These are phyloP conservation scores for Labrus mixtus DNA, from an alignment of 2,113 vertebrate genomes.

Conservation along the genomic window DNA sequence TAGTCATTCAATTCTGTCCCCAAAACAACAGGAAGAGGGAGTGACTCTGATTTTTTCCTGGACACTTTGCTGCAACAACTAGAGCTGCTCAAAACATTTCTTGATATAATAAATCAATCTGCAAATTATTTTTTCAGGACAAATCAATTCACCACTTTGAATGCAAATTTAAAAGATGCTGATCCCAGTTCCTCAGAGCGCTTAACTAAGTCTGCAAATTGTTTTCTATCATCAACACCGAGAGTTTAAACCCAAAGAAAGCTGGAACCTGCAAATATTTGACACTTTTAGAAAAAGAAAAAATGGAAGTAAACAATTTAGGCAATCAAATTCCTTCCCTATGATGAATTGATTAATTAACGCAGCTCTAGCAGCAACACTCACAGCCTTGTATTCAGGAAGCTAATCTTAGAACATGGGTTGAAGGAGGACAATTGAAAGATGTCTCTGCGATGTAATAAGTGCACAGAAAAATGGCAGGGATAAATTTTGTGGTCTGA, in stretches of 20 bases:
- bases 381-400: slow-evolving; percentile 63
- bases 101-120: not conserved
- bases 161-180: no score
- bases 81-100: not conserved
- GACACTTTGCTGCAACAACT: slow-evolving; percentile 28
- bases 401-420: slow-evolving; percentile 79
- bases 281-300: not conserved
- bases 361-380: slow-evolving; percentile 63
- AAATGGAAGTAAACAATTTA: no score
- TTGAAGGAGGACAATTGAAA: slow-evolving; percentile 74
- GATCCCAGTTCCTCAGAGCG: no score
- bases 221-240: no score
- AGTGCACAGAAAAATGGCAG: slow-evolving; percentile 58
- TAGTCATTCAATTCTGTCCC: slow-evolving; percentile 21
- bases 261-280: not conserved
- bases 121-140: not conserved
- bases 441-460: slow-evolving; percentile 65
- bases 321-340: not conserved
- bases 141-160: not conserved
- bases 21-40: slow-evolving; percentile 1
- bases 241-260: not conserved
- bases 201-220: no score
- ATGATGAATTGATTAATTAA: not conserved
- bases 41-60: slow-evolving; percentile 51
- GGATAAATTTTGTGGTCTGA: slow-evolving; percentile 60